These are phyloP conservation scores for Malurus elegans DNA, from an alignment of 2,113 vertebrate genomes.

Conservation along the genomic window DNA sequence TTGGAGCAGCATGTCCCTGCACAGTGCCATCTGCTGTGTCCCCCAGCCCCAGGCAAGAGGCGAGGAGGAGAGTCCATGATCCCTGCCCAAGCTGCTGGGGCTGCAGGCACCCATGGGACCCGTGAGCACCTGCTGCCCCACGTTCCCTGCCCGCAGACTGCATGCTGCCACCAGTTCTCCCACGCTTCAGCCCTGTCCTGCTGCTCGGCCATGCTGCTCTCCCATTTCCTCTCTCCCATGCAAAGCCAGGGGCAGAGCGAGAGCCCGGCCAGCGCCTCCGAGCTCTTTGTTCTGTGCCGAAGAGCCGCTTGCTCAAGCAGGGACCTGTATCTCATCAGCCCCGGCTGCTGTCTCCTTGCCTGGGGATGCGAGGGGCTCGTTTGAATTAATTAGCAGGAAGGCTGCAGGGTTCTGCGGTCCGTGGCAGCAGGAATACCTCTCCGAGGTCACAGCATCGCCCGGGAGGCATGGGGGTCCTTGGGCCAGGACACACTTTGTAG, in stretches of 20 bases:
- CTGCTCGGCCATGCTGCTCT: not conserved
- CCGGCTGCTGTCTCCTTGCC: not conserved
- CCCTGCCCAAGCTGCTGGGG: not conserved
- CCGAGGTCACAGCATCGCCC: not conserved
- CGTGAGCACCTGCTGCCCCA: accelerated
- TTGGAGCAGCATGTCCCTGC: not conserved
- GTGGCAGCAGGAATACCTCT: not conserved
- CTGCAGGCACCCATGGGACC: not conserved
- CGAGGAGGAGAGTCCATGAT: not conserved
- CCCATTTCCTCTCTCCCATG: not conserved
- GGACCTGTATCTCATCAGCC: slow-evolving; percentile 25
- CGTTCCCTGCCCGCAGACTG: not conserved
- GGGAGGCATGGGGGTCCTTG: not conserved
- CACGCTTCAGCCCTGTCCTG: not conserved
- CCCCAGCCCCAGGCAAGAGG: not conserved
- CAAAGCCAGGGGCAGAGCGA: not conserved
- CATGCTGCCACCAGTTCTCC: not conserved
- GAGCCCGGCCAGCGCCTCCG: not conserved
- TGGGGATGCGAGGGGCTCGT: not conserved
- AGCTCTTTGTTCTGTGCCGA: slow-evolving; percentile 11
- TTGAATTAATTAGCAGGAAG: slow-evolving; percentile 15
- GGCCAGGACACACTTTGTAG: accelerated
- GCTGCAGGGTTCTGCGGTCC: not conserved
- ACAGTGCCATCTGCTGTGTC: slow-evolving; percentile 34
- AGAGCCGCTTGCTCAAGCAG: not conserved